Evolutionary conservation across 2,797 vertebrate genomes (phyloP), one percentile per base, ranked within the genome.

Genomic region (Lagodon rhomboides): DNA sequence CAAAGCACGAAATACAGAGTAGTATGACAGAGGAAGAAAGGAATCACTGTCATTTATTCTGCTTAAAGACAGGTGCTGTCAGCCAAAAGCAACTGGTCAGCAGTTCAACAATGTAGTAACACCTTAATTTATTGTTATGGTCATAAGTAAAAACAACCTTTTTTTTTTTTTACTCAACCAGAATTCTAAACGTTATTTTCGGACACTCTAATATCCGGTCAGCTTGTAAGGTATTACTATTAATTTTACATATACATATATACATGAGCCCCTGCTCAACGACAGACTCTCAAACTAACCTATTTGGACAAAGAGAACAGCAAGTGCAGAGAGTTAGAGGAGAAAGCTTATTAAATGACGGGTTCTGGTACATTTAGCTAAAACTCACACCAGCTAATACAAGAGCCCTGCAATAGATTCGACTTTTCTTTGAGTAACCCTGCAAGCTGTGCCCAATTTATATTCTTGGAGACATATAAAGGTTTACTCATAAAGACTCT

Each of bases 11-110:
- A 74, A 65, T 38, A 65, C 1, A 23, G 2, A n/a, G 27, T 4
- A 56, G 51, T 27, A 27, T 62, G 62, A 84, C 7, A 22, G 23
- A n/a, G 10, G 18, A 17, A 25, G 20, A 69, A 46, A 69, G 30
- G 63, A 82, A 64, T 74, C 38, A 27, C 1, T 41, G 61, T 34
- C 5, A 64, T 38, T 50, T 50, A 25, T 6, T 17, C 7, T 16
- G 46, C 7, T 62, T 16, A 17, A 60, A 13, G 18, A 41, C 38
- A 58, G 10, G 23, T 50, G n/a, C 63, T 22, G 20, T 13, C 3
- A 44, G 13, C 68, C n/a, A 6, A 67, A 61, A 77, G 43, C 16
- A 83, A 56, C 34, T 6, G n/a, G 17, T 60, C 5, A 41, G 1
- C 11, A n/a, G n/a, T 47, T 69, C 11, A 64, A 59, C 20, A 43